Evolutionary conservation across 2,888 invertebrate species (phyloP), one percentile per base, ranked within the genome.

Genomic region (Penaeus monodon): DNA sequence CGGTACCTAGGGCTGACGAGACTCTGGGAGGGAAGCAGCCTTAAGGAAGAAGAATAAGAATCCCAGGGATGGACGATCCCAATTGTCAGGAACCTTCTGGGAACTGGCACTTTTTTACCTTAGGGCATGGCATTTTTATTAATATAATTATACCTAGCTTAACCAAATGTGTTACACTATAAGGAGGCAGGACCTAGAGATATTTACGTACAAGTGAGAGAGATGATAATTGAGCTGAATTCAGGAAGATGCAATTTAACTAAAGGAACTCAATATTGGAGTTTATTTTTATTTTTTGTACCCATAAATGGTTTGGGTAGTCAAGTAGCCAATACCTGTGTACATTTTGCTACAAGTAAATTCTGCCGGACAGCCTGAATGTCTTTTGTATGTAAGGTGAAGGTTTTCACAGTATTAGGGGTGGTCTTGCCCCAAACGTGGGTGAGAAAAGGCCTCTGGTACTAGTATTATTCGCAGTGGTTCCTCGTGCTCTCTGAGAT

Each of bases 131-230:
- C 85, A 87, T 87, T 87, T 87, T 87, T 82, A 87, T 83, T 87
- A 87, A 83, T 85, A 85, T 87, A 87, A 87, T 86, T 86, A 86
- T 87, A 87, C 86, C 83, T 87, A 87, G 86, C 86, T 87, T 87
- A 87, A 88, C 85, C 84, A 85, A 88, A 88, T 88, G 86, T 86
- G 84, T 86, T 88, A 88, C 86, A 86, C 86, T 88, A 73, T 86
- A 88, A 86, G 86, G 88, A 86, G 86, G 88, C 88, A 88, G 88
- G 88, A 88, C 85, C 88, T 87, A 87, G 86, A 87, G 81, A 83
- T 87, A 87, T 78, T 87, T 83, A 86, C 81, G 86, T 86, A 86
- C 81, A 87, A 82, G 86, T 79, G 86, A 87, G 86, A 87, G 86
- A 87, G 82, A 85, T 85, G 85, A 85, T 82, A 80, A 85, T 80